Base-by-base conservation (phyloP, 2,113 vertebrate species). In the Engystomops pustulosus region DNA sequence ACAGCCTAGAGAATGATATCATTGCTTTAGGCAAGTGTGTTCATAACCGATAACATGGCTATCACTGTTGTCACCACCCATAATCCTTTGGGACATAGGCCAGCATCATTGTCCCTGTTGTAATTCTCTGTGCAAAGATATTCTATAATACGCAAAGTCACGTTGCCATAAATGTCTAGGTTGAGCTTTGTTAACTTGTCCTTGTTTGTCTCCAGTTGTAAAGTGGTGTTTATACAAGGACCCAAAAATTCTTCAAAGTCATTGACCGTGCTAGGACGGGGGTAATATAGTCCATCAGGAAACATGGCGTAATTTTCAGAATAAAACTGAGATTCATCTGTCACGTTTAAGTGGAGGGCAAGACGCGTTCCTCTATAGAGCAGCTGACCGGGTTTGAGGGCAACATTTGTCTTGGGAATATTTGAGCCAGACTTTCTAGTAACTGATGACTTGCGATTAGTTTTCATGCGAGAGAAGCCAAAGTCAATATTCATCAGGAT, bases 291-390 rank as follows among this genome's bases (percentile, higher is more conserved):
- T 0, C 65, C 88, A 1, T 91, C 90, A 0, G 90, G 90, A 83
- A 91, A 87, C 85, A 86, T 86, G 85, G 87, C 78, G 20, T 90
- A 90, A 76, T 91, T 81, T 79, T 87, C 82, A 23, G 86, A 79
- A 0, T 91, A 91, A 76, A 89, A 88, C 30, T 45, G 62, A 58
- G 87, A 88, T 60, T 91, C 90, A 0, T 78, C 36, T 9, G 89
- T 89, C 0, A 88, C 82, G 87, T 89, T 80, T 17, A 77, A 38
- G 0, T 38, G 20, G 3, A 85, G 0, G 6, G 32, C 2, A 25
- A 70, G 74, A 7, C 2, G 7, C 0, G 1, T 70, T 1, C 47
- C 47, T 53, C 5, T 55, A 17, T 17, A 85, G 49, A 10, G 55
- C 2, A 85, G 62, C 8, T 58, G 62, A 6, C 83, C 75, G 0